Conservation (phyloP, 2,113 vertebrate genomes). For the Plectropomus leopardus region DNA sequence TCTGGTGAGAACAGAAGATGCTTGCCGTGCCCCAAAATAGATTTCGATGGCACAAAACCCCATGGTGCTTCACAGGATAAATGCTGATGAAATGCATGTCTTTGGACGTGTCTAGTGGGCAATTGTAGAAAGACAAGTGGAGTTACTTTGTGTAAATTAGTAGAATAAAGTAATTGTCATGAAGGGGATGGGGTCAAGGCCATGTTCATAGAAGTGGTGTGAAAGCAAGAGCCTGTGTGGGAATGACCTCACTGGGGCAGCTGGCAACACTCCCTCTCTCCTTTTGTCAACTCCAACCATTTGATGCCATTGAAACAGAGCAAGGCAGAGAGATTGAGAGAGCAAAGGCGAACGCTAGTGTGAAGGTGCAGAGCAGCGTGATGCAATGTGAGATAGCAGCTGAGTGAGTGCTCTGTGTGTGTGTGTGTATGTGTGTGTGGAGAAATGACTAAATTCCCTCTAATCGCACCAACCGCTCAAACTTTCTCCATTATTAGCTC, state of each 20-base stretch:
- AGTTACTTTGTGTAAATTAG: conserved; percentile 71
- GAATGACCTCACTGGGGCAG: conserved; percentile 74
- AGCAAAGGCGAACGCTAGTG: conserved; percentile 67
- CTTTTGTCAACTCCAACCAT: conserved; percentile 77
- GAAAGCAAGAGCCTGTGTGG: conserved; percentile 58
- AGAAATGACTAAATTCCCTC: conserved; percentile 61
- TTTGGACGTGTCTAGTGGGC: conserved; percentile 49
- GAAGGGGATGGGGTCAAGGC: conserved; percentile 60
- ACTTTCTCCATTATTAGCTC: conserved; percentile 50
- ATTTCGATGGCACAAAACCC: conserved; percentile 30
- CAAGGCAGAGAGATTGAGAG: conserved; percentile 63
- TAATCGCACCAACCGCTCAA: conserved; percentile 55
- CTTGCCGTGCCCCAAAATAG: not conserved
- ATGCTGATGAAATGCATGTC: conserved; percentile 45
- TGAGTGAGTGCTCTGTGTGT: conserved; percentile 54
- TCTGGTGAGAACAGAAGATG: conserved; percentile 41
- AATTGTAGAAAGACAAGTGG: conserved; percentile 56
- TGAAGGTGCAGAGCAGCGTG: conserved; percentile 83
- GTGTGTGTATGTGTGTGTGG: conserved; percentile 15
- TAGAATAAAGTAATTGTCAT: conserved; percentile 67
- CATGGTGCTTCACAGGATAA: conserved; percentile 31
- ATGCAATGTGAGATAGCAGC: conserved; percentile 85
- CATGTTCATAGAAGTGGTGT: conserved; percentile 64
- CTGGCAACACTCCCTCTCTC: conserved; percentile 77
- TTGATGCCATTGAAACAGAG: conserved; percentile 81